Evolutionary conservation across 2,888 invertebrate genomes (phyloP).

Genomic region (Tachystola acroxantha): DNA sequence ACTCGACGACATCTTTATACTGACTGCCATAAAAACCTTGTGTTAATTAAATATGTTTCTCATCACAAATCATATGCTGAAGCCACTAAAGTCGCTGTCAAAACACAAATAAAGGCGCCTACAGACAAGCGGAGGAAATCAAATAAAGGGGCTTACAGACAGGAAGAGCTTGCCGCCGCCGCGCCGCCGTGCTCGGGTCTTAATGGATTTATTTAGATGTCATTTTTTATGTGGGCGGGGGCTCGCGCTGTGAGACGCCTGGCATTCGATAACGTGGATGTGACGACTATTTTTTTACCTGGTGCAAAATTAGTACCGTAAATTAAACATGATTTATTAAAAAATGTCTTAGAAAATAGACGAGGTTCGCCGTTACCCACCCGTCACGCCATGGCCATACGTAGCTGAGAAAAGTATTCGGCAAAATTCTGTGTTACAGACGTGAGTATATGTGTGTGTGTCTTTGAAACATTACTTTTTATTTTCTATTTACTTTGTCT

Average conservation of each 20-base stretch:
- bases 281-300: constrained; percentile 17
- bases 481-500: too few relatives aligned
- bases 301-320: too few relatives aligned
- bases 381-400: too few relatives aligned
- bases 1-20: constrained; percentile 7
- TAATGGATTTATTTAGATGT: constrained; percentile 79
- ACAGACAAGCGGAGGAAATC: constrained; percentile 46
- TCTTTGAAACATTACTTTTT: too few relatives aligned
- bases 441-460: too few relatives aligned
- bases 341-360: too few relatives aligned
- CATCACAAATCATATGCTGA: constrained; percentile 62
- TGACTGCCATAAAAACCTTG: constrained; percentile 18
- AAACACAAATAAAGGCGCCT: constrained; percentile 69
- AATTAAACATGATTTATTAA: too few relatives aligned
- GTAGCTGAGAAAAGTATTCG: too few relatives aligned
- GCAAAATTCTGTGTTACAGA: too few relatives aligned
- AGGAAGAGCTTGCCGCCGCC: constrained; percentile 57
- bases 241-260: constrained; percentile 58
- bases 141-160: constrained; percentile 65
- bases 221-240: constrained; percentile 78
- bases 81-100: constrained; percentile 44
- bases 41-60: constrained; percentile 59
- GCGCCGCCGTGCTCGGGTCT: constrained; percentile 28
- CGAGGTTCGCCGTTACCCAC: too few relatives aligned
- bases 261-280: constrained; percentile 47